Percentiles rank a stretch among this genome's conserved stretches.
Evolutionary conservation across 2,113 vertebrate genomes (phyloP).

Genomic region (Phalacrocorax aristotelis): DNA sequence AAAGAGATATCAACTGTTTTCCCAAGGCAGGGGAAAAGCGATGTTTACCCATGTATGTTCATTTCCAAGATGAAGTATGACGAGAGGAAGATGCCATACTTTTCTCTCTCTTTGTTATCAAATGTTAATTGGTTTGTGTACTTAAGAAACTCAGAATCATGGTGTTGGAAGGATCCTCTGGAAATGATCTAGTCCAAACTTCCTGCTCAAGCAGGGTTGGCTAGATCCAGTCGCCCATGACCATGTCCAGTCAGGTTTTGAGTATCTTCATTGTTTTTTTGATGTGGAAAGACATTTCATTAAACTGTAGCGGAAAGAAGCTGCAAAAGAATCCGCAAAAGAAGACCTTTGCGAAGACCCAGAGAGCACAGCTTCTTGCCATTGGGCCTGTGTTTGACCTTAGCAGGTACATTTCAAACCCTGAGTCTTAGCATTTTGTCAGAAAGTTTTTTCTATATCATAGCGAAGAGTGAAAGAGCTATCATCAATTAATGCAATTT

Average conservation of each 20-base stretch:
- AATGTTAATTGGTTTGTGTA: neutral
- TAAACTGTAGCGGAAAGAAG: neutral
- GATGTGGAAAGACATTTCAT: neutral
- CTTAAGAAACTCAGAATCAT: neutral
- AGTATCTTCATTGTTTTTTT: neutral
- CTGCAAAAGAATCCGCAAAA: neutral
- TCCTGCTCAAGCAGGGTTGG: neutral
- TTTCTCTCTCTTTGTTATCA: neutral
- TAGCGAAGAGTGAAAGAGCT: neutral
- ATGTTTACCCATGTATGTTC: neutral
- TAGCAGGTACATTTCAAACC: neutral
- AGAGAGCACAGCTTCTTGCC: neutral
- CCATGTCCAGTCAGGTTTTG: accelerated
- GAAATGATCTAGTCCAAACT: neutral
- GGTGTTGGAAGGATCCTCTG: neutral
- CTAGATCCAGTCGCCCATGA: neutral
- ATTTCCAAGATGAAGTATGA: neutral
- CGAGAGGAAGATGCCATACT: neutral
- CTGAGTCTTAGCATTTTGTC: neutral
- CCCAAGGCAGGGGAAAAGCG: neutral
- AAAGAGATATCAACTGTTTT: neutral
- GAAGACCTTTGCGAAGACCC: neutral
- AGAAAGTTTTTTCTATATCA: neutral
- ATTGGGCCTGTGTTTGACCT: neutral
- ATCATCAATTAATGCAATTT: neutral